These are phyloP conservation scores for Bradypodion ventrale DNA, from an alignment of 2,797 vertebrate species.

Conservation along the genomic window DNA sequence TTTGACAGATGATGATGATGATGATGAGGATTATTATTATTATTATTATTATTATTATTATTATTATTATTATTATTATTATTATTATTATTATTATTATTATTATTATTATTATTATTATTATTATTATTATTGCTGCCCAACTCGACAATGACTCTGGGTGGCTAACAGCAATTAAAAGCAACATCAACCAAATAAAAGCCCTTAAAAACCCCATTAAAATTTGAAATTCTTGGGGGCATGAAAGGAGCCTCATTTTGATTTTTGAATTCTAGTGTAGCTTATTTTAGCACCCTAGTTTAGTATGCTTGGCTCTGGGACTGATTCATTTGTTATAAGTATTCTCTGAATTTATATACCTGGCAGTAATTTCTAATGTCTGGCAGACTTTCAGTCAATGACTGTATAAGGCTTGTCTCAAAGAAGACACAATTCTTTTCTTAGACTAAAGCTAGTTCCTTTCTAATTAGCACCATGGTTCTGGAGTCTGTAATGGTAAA, in stretches of 20 bases:
- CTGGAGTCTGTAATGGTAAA: conserved; percentile 54
- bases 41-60: too few species aligned
- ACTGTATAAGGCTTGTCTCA: conserved; percentile 47
- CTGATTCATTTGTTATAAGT: conserved; percentile 51
- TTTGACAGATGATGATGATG: conserved; percentile 40
- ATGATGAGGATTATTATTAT: too few species aligned
- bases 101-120: too few species aligned
- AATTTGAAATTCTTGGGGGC: too few species aligned
- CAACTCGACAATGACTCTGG: too few species aligned
- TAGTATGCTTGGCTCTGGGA: conserved; percentile 36
- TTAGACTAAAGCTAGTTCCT: conserved; percentile 55
- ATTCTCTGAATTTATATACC: conserved; percentile 41
- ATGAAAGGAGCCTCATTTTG: too few species aligned
- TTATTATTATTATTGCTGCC: too few species aligned
- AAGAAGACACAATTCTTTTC: conserved; percentile 58
- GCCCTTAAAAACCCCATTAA: too few species aligned
- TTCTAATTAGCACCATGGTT: conserved; percentile 69
- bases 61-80: too few species aligned
- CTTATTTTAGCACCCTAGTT: conserved; percentile 34
- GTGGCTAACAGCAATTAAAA: too few species aligned
- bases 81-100: too few species aligned
- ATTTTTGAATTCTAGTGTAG: conserved; percentile 22
- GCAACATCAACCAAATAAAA: too few species aligned
- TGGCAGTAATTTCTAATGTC: conserved; percentile 46
- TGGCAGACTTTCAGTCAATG: conserved; percentile 44